These are phyloP conservation scores for Solea solea DNA, from an alignment of 2,113 vertebrate species.

Conservation along the genomic window DNA sequence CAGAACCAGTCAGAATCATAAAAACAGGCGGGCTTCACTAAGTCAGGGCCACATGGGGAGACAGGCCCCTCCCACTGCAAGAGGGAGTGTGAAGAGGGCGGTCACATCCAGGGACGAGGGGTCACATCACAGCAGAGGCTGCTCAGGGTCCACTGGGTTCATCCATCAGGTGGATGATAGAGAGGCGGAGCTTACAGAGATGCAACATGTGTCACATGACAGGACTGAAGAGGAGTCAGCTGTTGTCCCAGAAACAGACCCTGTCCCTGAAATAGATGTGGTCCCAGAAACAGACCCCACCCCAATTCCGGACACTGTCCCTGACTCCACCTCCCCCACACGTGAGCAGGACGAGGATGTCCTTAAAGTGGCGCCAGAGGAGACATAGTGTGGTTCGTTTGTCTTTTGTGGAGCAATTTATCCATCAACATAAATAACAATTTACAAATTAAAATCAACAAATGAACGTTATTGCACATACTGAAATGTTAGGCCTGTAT, in stretches of 20 bases:
- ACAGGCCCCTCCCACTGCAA: constrained; percentile 6
- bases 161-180: neutral
- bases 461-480: too few species aligned
- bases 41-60: constrained; percentile 20
- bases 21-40: neutral
- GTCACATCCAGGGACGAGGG: neutral
- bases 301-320: neutral
- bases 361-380: neutral
- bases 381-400: neutral
- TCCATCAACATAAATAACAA: too few species aligned
- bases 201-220: constrained; percentile 11
- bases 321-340: constrained; percentile 1
- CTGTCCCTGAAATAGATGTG: neutral
- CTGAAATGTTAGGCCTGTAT: too few species aligned
- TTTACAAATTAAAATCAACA: too few species aligned
- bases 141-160: constrained; percentile 14
- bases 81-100: constrained; percentile 1
- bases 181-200: constrained; percentile 31
- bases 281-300: constrained; percentile 6
- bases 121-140: constrained; percentile 18
- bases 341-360: neutral
- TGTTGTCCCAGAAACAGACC: neutral
- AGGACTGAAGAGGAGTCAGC: constrained; percentile 1
- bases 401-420: neutral
- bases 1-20: constrained; percentile 64